Evolutionary conservation across 2,797 vertebrate species (phyloP).

Genomic region (Hippopotamyrus pictus): DNA sequence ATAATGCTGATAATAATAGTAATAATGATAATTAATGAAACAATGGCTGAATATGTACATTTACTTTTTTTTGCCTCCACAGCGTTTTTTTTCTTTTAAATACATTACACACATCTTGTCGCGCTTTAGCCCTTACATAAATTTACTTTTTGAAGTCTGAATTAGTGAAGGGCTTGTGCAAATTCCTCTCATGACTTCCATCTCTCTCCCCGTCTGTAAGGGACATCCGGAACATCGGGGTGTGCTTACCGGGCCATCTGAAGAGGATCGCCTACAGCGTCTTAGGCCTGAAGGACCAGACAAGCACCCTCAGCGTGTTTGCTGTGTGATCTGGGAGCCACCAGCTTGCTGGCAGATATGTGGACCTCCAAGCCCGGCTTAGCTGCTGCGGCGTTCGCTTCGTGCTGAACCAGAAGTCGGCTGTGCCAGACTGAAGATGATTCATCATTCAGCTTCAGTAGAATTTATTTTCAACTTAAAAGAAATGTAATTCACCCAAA

Average conservation of each 20-base stretch:
- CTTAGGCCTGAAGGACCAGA: slow-evolving; percentile 87
- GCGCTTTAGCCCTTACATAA: neutral
- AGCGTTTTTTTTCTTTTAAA: neutral
- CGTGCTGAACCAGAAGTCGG: slow-evolving; percentile 39
- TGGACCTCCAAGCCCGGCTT: slow-evolving; percentile 53
- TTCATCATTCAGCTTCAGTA: slow-evolving; percentile 37
- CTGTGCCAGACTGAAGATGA: slow-evolving; percentile 32
- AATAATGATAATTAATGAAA: neutral
- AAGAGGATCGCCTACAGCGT: slow-evolving; percentile 93
- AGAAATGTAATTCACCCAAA: slow-evolving; percentile 44
- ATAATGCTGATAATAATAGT: no score
- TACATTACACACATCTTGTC: neutral
- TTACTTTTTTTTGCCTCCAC: neutral
- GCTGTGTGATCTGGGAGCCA: slow-evolving; percentile 56
- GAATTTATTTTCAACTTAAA: slow-evolving; percentile 43
- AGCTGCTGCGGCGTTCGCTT: slow-evolving; percentile 44
- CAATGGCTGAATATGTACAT: neutral
- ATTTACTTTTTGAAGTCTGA: slow-evolving; percentile 30
- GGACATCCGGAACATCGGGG: slow-evolving; percentile 85
- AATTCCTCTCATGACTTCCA: neutral
- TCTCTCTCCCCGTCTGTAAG: slow-evolving; percentile 50
- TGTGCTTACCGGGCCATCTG: slow-evolving; percentile 87
- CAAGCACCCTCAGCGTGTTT: slow-evolving; percentile 75
- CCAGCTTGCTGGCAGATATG: slow-evolving; percentile 30
- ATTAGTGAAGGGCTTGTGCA: slow-evolving; percentile 10